Percentiles rank a stretch among this genome's conserved stretches.
phyloP scores from a whole-genome alignment of 2,888 invertebrate genomes.

The Lamellibrachia columna region DNA sequence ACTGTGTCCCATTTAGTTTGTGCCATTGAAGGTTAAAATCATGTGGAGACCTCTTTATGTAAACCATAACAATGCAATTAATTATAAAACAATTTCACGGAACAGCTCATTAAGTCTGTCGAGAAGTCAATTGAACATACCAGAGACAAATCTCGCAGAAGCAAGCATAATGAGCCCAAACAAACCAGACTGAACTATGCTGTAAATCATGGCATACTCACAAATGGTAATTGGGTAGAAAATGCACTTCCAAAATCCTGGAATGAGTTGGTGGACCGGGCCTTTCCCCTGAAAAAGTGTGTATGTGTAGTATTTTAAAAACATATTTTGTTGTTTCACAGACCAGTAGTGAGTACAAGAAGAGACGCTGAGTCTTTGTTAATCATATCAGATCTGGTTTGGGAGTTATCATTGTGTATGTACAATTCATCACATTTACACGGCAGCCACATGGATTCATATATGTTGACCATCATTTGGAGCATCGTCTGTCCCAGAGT shows the following conservation, averaged over 20 bases:
- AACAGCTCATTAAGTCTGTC: neutral
- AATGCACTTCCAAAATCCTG: constrained; percentile 12
- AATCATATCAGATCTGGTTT: neutral
- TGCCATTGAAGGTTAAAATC: neutral
- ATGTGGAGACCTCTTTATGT: neutral
- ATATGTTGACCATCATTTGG: neutral
- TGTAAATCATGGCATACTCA: neutral
- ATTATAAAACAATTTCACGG: neutral
- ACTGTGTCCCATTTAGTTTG: neutral
- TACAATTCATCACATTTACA: no score
- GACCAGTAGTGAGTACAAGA: neutral
- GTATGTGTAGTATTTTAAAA: no score
- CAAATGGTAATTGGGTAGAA: neutral
- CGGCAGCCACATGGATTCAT: no score
- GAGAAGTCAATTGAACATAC: neutral
- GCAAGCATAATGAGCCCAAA: neutral
- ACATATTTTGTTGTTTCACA: neutral
- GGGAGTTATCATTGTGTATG: no score
- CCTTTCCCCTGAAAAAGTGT: constrained; percentile 3
- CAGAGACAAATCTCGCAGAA: neutral
- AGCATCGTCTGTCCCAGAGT: neutral
- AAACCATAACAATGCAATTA: neutral
- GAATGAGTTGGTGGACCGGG: neutral
- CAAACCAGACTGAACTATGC: neutral
- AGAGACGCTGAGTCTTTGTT: neutral